Percentiles rank a stretch among this genome's conserved stretches.
Conservation (phyloP, 2,888 invertebrate genomes). For the Polymixis flavicincta region DNA sequence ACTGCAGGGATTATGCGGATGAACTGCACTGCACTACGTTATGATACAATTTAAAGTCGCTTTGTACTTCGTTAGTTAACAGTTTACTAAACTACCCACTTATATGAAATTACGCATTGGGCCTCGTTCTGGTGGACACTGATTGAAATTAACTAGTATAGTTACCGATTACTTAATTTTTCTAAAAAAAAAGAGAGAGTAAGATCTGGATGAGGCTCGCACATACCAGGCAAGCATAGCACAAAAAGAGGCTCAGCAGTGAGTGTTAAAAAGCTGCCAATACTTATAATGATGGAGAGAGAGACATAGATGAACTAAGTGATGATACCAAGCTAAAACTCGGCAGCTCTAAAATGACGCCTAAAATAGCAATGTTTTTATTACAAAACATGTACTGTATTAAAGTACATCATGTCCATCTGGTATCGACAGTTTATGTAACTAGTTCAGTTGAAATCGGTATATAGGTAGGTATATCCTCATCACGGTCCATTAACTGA, state of each 20-base stretch:
- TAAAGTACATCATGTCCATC: slow-evolving; percentile 12
- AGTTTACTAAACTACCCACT: neutral
- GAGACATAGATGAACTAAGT: neutral
- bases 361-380: neutral
- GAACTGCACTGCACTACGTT: neutral
- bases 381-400: neutral
- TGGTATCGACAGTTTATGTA: slow-evolving; percentile 17
- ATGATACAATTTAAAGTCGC: slow-evolving; percentile 6
- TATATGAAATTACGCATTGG: neutral
- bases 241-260: neutral
- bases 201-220: neutral
- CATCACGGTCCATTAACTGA: slow-evolving; percentile 54
- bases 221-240: neutral
- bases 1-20: slow-evolving; percentile 7
- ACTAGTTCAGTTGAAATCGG: slow-evolving; percentile 38
- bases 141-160: neutral
- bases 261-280: neutral
- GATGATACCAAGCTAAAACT: too few species aligned
- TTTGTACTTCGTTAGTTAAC: slow-evolving; percentile 11
- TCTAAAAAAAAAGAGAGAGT: neutral
- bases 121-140: neutral
- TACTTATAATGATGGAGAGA: neutral
- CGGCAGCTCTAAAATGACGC: too few species aligned
- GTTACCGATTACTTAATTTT: slow-evolving; percentile 2
- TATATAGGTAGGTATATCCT: slow-evolving; percentile 31